phyloP scores from a whole-genome alignment of 35 echinoderm and acorn worm genomes.

The Ptychodera flava region DNA sequence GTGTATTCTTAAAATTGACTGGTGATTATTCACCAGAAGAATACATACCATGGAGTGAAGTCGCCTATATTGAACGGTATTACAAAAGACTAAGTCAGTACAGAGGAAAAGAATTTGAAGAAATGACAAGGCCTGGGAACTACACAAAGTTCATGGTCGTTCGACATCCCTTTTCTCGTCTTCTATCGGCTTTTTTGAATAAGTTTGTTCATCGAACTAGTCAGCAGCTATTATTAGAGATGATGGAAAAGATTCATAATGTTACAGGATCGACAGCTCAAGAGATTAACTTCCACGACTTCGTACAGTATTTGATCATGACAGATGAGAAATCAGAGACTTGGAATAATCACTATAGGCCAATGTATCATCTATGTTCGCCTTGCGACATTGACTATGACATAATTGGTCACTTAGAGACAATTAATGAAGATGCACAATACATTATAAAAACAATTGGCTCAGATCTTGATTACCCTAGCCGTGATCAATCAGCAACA shows the following conservation, averaged over 20 bases:
- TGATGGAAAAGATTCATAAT: not conserved
- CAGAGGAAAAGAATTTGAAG: not conserved
- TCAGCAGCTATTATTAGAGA: not conserved
- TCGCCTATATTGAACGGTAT: not conserved
- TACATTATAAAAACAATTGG: conserved; percentile 55
- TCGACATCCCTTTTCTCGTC: conserved; percentile 52
- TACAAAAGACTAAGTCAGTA: conserved; percentile 13
- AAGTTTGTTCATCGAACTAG: conserved; percentile 26
- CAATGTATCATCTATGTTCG: conserved; percentile 62
- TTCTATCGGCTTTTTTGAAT: conserved; percentile 50
- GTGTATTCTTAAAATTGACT: conserved; percentile 26
- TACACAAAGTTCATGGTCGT: conserved; percentile 59
- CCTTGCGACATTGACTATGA: conserved; percentile 74
- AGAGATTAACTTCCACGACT: not conserved
- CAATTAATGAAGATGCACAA: conserved; percentile 52
- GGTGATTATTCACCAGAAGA: conserved; percentile 10
- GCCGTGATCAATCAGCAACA: conserved; percentile 46
- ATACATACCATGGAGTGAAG: not conserved
- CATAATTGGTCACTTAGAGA: conserved; percentile 88
- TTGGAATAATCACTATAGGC: conserved; percentile 66
- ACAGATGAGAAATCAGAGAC: not conserved
- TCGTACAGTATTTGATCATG: not conserved
- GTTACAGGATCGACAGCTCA: not conserved
- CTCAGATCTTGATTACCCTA: conserved; percentile 38
- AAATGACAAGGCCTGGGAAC: conserved; percentile 23